A percentile compares a stretch with the other conserved stretches of the same genome.
Evolutionary conservation across 2,888 invertebrate species (phyloP).

Genomic region (Neoascia interrupta): DNA sequence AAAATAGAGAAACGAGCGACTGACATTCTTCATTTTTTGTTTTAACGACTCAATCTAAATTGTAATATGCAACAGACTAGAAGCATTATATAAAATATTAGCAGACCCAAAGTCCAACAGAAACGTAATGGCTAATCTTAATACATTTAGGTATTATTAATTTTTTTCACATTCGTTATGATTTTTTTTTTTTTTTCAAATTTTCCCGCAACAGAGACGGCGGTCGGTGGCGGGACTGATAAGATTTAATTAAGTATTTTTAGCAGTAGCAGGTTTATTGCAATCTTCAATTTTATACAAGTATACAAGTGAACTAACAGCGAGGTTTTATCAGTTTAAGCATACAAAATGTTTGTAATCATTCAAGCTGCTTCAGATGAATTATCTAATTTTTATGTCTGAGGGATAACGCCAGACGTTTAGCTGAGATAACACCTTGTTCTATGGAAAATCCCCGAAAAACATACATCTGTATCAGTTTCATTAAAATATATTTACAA

Average conservation of each 20-base stretch:
- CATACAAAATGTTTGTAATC: constrained; percentile 51
- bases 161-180: neutral
- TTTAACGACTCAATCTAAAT: constrained; percentile 8
- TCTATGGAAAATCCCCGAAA: no score
- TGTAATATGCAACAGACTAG: neutral
- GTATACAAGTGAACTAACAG: neutral
- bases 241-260: constrained; percentile 23
- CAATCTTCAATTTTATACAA: neutral
- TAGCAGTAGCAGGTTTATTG: neutral
- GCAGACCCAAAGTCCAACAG: constrained; percentile 22
- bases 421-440: constrained; percentile 7
- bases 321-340: constrained; percentile 44
- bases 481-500: constrained; percentile 23
- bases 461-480: neutral
- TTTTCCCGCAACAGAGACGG: neutral
- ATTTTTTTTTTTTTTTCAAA: neutral
- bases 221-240: constrained; percentile 26
- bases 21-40: constrained; percentile 3
- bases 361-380: constrained; percentile 9
- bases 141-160: constrained; percentile 13
- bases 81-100: constrained; percentile 12
- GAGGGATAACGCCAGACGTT: neutral
- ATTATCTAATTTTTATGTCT: constrained; percentile 33
- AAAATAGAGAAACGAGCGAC: constrained; percentile 1
- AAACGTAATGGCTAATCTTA: constrained; percentile 43